A percentile compares a stretch with the other conserved stretches of the same genome.
phyloP scores from a whole-genome alignment of 2,113 vertebrate species.

The Urocitellus parryii region DNA sequence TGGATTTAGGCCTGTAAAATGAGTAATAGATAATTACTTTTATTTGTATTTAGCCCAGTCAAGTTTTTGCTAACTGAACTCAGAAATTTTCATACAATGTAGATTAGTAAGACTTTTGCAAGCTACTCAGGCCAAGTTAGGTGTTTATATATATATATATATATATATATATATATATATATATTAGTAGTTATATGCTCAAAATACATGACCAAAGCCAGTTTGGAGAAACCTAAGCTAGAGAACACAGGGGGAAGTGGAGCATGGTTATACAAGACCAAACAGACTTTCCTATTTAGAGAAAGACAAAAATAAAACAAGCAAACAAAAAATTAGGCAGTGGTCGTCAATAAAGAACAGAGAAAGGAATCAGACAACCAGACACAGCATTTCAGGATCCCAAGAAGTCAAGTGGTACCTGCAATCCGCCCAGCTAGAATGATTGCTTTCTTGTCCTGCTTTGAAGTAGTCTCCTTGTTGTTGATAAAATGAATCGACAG shows the following conservation, averaged over 20 bases:
- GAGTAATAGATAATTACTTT: not conserved
- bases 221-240: not conserved
- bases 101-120: not conserved
- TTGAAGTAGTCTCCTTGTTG: not conserved
- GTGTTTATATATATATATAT: not conserved
- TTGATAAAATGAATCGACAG: not conserved
- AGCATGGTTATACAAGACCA: not conserved
- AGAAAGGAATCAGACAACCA: not conserved
- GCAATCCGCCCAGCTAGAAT: not conserved
- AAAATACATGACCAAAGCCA: not conserved
- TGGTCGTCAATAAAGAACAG: not conserved
- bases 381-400: not conserved
- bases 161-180: no score
- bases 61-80: not conserved
- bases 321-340: not conserved
- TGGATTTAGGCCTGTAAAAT: not conserved
- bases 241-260: not conserved
- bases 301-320: not conserved
- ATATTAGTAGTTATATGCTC: not conserved
- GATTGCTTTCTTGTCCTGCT: not conserved
- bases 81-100: not conserved
- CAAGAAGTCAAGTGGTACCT: not conserved
- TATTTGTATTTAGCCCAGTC: no score
- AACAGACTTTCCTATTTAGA: not conserved
- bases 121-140: not conserved